Percentiles rank a stretch among this genome's conserved stretches.
Conservation (phyloP, 2,113 vertebrate species). For the Fulica atra region DNA sequence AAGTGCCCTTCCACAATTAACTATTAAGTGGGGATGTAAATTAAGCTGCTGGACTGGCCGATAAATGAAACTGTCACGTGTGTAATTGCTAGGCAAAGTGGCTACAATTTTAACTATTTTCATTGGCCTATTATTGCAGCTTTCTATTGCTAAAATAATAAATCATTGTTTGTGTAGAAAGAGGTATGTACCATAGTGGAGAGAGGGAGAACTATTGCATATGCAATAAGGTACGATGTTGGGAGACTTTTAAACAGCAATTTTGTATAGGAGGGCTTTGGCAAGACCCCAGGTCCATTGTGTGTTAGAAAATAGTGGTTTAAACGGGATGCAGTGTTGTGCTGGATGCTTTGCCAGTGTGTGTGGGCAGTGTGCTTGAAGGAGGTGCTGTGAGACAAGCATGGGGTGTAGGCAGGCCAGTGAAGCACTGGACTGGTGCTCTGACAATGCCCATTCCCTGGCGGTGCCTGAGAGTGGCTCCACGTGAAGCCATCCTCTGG, state of each 20-base stretch:
- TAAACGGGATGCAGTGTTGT: neutral
- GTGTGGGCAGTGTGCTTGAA: neutral
- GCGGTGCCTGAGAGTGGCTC: neutral
- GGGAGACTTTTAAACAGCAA: neutral
- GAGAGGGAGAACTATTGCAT: neutral
- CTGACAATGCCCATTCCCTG: fast-evolving
- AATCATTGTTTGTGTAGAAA: slow-evolving; percentile 51
- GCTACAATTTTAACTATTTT: slow-evolving; percentile 64
- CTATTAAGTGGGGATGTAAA: slow-evolving; percentile 58
- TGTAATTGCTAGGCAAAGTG: slow-evolving; percentile 71
- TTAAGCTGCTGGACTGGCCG: slow-evolving; percentile 54
- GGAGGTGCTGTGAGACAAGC: neutral
- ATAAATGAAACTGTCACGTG: slow-evolving; percentile 72
- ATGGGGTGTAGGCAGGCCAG: fast-evolving
- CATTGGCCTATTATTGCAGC: slow-evolving; percentile 50
- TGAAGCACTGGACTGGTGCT: neutral
- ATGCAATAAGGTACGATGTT: neutral
- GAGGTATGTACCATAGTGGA: neutral
- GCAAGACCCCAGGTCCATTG: neutral
- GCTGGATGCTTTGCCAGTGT: neutral
- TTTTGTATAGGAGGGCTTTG: neutral
- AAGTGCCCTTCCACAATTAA: slow-evolving; percentile 64
- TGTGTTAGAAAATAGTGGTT: neutral
- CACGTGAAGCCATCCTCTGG: neutral
- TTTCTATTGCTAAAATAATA: slow-evolving; percentile 66